Base-by-base conservation (phyloP, 1,140 invertebrate genomes). In the Drosophila mayri region DNA sequence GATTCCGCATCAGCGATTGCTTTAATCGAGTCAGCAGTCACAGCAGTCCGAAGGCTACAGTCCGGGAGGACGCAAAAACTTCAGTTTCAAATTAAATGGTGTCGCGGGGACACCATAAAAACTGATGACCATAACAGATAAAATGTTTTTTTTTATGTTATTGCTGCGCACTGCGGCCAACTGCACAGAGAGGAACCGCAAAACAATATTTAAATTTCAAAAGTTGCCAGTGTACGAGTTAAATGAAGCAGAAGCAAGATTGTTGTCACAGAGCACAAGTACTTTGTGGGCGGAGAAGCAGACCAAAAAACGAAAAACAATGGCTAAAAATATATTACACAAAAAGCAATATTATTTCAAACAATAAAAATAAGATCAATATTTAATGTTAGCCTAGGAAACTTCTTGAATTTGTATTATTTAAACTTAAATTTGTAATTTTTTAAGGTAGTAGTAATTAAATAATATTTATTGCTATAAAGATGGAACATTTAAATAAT, bases 211-310 rank as follows among this genome's bases (percentile, higher is more conserved):
- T 88, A 85, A 90, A 88, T 88, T 90, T 90, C 63, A 81, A 88
- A 88, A 85, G 67, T 88, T 84, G 47, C 65, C 58, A 82, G 50
- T 76, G 79, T 86, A 80, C 66, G 72, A 81, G 87, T 90, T 90
- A 86, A 90, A 90, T 90, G 86, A 90, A 90, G 68, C 86, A 90
- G 86, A 90, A 90, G 86, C 86, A 90, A 90, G 86, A 90, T 90
- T 90, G 86, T 90, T 77, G 77, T 72, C 60, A 54, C 62, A 49
- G 41, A 50, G 41, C 22, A 52, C 43, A 76, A 30, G 76, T 12
- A 18, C 10, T 68, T 70, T 16, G n/a, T 8, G 30, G 46, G 54
- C 50, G 20, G 20, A 28, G 16, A 12, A 7, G 0, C 30, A 50
- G 16, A 32, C 77, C 55, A 47, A 30, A 73, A 77, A 64, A 10